phyloP scores from a whole-genome alignment of 2,888 invertebrate species.

The Clistopyga incitator region DNA sequence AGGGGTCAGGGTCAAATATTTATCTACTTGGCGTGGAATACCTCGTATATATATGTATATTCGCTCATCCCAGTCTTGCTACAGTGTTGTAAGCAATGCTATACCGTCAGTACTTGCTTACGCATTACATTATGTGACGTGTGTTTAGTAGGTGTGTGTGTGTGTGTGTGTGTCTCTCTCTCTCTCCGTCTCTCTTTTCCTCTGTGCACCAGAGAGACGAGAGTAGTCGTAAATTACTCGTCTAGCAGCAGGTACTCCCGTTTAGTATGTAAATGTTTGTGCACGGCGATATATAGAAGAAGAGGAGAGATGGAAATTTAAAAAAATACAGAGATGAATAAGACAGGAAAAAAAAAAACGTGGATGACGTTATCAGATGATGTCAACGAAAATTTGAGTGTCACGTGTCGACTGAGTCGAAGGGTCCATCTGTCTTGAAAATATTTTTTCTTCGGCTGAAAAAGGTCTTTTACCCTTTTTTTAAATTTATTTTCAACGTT shows the following conservation, averaged over 20 bases:
- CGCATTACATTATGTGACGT: conserved; percentile 31
- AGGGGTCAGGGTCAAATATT: too few species aligned
- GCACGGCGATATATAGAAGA: conserved; percentile 40
- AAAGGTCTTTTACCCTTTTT: too few species aligned
- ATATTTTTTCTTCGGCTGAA: background rate
- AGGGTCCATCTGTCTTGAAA: background rate
- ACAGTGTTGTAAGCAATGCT: background rate
- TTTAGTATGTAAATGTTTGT: conserved; percentile 82
- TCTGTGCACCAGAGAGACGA: conserved; percentile 30
- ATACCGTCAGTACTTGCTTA: background rate
- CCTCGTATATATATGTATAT: background rate
- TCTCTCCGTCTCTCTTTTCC: conserved; percentile 3
- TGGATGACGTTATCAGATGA: conserved; percentile 19
- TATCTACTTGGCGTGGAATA: too few species aligned
- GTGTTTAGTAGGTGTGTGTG: conserved; percentile 1
- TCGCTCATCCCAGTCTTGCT: conserved; percentile 1
- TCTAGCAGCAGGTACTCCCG: conserved; percentile 77
- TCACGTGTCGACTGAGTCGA: background rate
- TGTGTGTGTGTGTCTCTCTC: conserved; percentile 1
- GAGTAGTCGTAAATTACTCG: conserved; percentile 79
- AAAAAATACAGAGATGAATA: conserved; percentile 10
- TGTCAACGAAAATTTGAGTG: conserved; percentile 18
- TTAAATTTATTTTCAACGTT: too few species aligned
- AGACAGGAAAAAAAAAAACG: conserved; percentile 18
- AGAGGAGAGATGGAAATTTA: conserved; percentile 40